Conservation (phyloP, 2,113 vertebrate genomes). For the Actenoides hombroni region DNA sequence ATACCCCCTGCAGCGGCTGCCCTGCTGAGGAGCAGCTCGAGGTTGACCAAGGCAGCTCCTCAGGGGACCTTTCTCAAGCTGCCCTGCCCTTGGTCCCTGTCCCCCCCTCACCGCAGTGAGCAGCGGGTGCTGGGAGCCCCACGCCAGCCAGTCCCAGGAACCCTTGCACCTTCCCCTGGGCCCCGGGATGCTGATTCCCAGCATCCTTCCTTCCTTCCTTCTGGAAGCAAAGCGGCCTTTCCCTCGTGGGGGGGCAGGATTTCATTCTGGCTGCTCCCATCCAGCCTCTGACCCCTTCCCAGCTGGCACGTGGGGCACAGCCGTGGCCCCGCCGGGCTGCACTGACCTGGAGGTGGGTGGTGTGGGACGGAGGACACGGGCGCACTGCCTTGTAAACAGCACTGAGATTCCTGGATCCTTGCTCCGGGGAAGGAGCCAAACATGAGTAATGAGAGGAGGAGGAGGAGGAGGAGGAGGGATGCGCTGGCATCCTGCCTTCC, state of each 20-base stretch:
- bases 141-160: accelerated
- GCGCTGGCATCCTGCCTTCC: neutral
- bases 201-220: neutral
- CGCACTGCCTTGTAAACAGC: neutral
- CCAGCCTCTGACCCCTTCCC: neutral
- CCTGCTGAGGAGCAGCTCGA: accelerated
- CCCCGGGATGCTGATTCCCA: neutral
- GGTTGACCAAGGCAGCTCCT: neutral
- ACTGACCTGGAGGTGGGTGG: neutral
- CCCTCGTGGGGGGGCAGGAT: neutral
- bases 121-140: neutral
- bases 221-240: neutral
- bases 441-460: neutral
- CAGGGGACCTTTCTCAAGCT: neutral
- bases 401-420: neutral
- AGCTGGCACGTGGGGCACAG: accelerated
- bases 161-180: neutral
- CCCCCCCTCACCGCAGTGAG: accelerated
- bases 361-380: accelerated
- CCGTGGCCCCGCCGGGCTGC: no score
- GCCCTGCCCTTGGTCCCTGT: accelerated
- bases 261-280: neutral
- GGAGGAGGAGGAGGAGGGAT: neutral
- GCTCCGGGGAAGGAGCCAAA: neutral
- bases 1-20: neutral